Evolutionary conservation across 35 echinoderm and acorn worm species (phyloP), one percentile per base, ranked within the genome.

Genomic region (Holothuria glaberrima): DNA sequence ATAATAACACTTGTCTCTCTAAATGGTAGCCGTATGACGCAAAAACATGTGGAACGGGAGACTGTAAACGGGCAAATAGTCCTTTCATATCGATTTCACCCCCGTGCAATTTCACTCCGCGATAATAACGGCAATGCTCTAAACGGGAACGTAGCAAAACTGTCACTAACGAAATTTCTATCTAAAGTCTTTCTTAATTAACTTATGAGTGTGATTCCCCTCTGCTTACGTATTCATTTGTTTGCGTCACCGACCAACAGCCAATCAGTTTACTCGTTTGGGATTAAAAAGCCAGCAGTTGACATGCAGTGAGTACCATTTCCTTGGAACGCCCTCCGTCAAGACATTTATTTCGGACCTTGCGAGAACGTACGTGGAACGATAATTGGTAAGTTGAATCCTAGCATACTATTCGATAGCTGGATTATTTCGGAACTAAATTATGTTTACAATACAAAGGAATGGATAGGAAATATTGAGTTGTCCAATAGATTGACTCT

Each of bases 131-230:
- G 74, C 74, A 78, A 78, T 22, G n/a, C 74, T 48, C 74, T 78
- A 41, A 78, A 78, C 50, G 36, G 22, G 44, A 12, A 35, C 21
- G 38, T 78, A 26, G 38, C 46, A 78, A 78, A 48, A 48, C 74
- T 78, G 36, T 78, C 74, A 78, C 74, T 48, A 78, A 27, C 27
- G 9, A 69, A 52, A 78, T 78, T 78, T 48, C 50, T 48, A 48
- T 78, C 34, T 75, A 75, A 78, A 78, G 74, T 78, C 44, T 78
- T 48, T 48, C 74, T 78, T 78, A 78, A 78, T 78, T 78, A 78
- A 78, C 74, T 78, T 48, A 78, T 9, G 74, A 78, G 38, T 50
- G 44, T 17, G 74, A 48, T 78, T 50, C 20, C 50, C 50, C 50
- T 26, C 74, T 78, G 74, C 74, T 78, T 78, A 78, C 74, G 74